phyloP scores from a whole-genome alignment of 2,113 vertebrate genomes.

The Corythoichthys intestinalis region DNA sequence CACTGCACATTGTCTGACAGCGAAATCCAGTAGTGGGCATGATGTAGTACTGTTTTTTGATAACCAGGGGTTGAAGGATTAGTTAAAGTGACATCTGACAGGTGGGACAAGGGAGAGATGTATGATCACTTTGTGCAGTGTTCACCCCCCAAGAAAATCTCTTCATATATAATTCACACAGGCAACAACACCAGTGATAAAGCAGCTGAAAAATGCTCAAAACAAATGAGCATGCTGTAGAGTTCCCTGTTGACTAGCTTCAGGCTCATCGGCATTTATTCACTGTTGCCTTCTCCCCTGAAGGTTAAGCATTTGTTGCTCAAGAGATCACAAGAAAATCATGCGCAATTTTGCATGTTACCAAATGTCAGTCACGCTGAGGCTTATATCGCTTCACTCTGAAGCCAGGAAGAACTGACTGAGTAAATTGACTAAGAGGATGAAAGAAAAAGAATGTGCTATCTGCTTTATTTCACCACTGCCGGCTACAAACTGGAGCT shows the following conservation, averaged over 20 bases:
- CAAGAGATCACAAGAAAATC: conserved; percentile 47
- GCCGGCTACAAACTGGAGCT: conserved; percentile 17
- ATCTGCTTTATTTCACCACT: conserved; percentile 8
- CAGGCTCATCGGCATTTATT: conserved; percentile 30
- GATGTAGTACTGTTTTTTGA: not conserved
- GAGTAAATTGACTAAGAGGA: conserved; percentile 30
- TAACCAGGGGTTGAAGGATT: conserved; percentile 5
- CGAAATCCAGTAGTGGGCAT: not conserved
- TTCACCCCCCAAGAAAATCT: conserved; percentile 23
- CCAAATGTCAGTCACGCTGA: conserved; percentile 38
- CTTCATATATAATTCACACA: conserved; percentile 40
- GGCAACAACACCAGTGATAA: conserved; percentile 29
- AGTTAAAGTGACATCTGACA: conserved; percentile 28
- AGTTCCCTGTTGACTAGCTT: conserved; percentile 37
- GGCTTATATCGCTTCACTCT: conserved; percentile 26
- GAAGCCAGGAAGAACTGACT: conserved; percentile 28
- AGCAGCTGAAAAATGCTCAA: conserved; percentile 11
- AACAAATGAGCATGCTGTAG: conserved; percentile 12
- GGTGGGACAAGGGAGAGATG: conserved; percentile 15
- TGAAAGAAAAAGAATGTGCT: conserved; percentile 34
- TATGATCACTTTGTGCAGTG: conserved; percentile 18
- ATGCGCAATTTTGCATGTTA: conserved; percentile 34
- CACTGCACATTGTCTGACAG: not conserved
- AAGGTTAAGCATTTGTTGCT: conserved; percentile 28
- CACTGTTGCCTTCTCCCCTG: conserved; percentile 6